phyloP scores from a whole-genome alignment of 1,140 invertebrate species.

The Microplitis demolitor region DNA sequence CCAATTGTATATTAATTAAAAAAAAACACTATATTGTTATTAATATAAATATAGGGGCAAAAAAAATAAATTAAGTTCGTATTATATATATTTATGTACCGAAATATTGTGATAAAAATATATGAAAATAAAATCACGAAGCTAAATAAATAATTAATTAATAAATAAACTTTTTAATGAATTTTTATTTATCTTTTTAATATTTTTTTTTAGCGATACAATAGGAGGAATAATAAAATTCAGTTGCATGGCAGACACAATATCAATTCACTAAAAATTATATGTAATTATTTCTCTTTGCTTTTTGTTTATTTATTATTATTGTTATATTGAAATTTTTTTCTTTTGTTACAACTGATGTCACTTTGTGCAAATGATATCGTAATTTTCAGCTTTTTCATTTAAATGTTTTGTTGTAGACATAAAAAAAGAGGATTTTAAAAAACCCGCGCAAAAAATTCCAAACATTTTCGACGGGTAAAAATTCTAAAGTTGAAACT shows the following conservation, averaged over 20 bases:
- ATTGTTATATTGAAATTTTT: background rate
- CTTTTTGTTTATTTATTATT: background rate
- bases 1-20: background rate
- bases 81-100: slow-evolving; percentile 59
- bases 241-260: slow-evolving; percentile 12
- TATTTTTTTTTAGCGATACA: slow-evolving; percentile 7
- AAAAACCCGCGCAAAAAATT: too few relatives aligned
- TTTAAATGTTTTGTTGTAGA: too few relatives aligned
- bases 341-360: background rate
- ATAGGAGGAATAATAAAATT: slow-evolving; percentile 14
- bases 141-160: too few relatives aligned
- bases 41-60: slow-evolving; percentile 30
- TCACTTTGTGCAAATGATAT: too few relatives aligned
- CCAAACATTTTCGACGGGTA: too few relatives aligned
- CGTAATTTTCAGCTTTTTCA: too few relatives aligned
- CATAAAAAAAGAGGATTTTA: too few relatives aligned
- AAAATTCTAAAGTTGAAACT: background rate
- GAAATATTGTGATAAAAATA: slow-evolving; percentile 58
- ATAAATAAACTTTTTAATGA: too few relatives aligned
- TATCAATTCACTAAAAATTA: slow-evolving; percentile 3
- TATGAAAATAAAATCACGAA: background rate
- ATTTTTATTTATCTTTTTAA: slow-evolving; percentile 2
- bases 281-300: too few relatives aligned
- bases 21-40: slow-evolving; percentile 41
- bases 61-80: slow-evolving; percentile 41